These are phyloP conservation scores for Metallyticus violacea DNA, from an alignment of 2,888 invertebrate genomes.

Conservation along the genomic window DNA sequence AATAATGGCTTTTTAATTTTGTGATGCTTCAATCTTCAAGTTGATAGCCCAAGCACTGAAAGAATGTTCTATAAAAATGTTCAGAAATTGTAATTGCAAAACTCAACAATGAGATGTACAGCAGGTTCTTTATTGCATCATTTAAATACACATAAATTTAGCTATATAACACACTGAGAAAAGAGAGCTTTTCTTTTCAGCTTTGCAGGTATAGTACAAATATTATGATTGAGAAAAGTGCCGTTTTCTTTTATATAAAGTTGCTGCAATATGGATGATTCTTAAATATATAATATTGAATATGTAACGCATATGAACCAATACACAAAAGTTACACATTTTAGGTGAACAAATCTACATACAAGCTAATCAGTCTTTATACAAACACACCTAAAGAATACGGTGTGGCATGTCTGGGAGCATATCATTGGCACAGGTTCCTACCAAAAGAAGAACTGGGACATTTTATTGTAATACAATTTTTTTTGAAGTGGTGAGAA, in stretches of 20 bases:
- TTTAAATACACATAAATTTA: constrained; percentile 1
- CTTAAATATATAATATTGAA: neutral
- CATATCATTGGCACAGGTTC: neutral
- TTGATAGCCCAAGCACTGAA: too few species aligned
- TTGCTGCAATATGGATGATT: neutral
- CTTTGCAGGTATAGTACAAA: constrained; percentile 15
- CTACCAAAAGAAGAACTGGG: neutral
- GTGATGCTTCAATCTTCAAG: too few species aligned
- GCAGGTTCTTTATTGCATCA: constrained; percentile 3
- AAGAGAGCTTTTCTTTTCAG: neutral
- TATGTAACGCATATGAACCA: neutral
- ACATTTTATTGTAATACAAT: neutral
- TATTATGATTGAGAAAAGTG: constrained; percentile 1
- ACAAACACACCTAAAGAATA: constrained; percentile 36
- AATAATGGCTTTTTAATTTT: too few species aligned
- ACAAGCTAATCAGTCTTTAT: constrained; percentile 48
- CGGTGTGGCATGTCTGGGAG: neutral
- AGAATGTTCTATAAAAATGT: too few species aligned
- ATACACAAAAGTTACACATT: neutral
- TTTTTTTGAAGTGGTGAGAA: neutral
- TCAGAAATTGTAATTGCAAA: neutral
- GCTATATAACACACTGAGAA: constrained; percentile 14
- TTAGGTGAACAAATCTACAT: constrained; percentile 7
- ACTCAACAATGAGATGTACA: neutral
- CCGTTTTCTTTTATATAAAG: neutral